Evolutionary conservation across 2,888 invertebrate genomes (phyloP).

Genomic region (Sesamia inferens): DNA sequence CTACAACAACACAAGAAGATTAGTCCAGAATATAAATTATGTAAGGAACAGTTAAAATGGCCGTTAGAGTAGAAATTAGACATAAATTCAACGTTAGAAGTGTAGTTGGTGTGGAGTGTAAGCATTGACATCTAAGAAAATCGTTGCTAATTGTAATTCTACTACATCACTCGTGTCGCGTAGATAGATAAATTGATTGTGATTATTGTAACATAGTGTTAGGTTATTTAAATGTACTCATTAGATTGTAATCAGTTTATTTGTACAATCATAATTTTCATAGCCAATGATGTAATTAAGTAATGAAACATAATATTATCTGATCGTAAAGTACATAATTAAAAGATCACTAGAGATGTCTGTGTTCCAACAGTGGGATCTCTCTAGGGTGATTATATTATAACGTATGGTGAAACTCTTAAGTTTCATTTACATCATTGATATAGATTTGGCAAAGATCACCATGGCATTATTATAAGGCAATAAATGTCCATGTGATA

Average conservation of each 20-base stretch:
- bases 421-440: background rate
- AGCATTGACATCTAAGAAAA: conserved; percentile 26
- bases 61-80: background rate
- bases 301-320: background rate
- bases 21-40: conserved; percentile 29
- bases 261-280: background rate
- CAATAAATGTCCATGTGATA: too few relatives aligned
- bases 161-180: conserved; percentile 4
- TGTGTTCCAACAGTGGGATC: too few relatives aligned
- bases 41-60: conserved; percentile 44
- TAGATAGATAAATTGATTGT: conserved; percentile 52
- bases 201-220: background rate
- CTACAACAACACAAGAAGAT: background rate
- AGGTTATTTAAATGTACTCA: background rate
- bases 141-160: conserved; percentile 18
- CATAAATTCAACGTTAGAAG: conserved; percentile 4
- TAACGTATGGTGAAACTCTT: background rate
- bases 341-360: too few relatives aligned
- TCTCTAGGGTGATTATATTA: too few relatives aligned
- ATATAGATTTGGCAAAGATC: background rate
- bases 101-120: conserved; percentile 35
- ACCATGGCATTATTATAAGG: background rate
- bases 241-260: background rate
- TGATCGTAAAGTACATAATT: background rate
- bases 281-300: background rate